These are phyloP conservation scores for Crypturellus tataupa DNA, from an alignment of 2,797 vertebrate genomes.

Conservation along the genomic window DNA sequence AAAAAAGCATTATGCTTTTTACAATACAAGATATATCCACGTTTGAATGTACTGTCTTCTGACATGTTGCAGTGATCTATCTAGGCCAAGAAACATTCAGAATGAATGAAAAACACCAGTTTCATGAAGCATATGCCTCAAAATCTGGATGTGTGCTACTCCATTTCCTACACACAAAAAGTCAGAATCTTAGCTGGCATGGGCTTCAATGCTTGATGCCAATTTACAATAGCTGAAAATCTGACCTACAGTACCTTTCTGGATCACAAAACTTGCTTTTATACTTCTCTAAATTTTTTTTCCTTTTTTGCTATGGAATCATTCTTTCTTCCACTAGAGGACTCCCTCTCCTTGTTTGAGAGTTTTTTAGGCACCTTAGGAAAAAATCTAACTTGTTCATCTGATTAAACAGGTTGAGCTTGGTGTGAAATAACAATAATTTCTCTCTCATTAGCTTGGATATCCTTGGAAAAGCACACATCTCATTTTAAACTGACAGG, in stretches of 20 bases:
- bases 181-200: not conserved
- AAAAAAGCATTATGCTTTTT: not conserved
- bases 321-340: constrained; percentile 71
- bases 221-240: not conserved
- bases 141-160: not conserved
- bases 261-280: not conserved
- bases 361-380: not conserved
- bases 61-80: not conserved
- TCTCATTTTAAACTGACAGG: not conserved
- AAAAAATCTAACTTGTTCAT: not conserved
- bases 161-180: not conserved
- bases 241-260: not conserved
- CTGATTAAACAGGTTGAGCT: not conserved
- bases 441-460: not conserved
- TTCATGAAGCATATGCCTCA: not conserved
- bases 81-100: not conserved
- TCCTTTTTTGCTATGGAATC: not conserved
- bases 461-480: not conserved
- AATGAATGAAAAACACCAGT: not conserved
- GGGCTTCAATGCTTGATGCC: not conserved
- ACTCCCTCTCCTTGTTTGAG: constrained; percentile 64
- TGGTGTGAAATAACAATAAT: not conserved
- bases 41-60: not conserved
- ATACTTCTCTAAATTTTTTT: not conserved
- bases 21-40: not conserved